Evolutionary conservation across 2,113 vertebrate genomes (phyloP).

Genomic region (Indicator indicator): DNA sequence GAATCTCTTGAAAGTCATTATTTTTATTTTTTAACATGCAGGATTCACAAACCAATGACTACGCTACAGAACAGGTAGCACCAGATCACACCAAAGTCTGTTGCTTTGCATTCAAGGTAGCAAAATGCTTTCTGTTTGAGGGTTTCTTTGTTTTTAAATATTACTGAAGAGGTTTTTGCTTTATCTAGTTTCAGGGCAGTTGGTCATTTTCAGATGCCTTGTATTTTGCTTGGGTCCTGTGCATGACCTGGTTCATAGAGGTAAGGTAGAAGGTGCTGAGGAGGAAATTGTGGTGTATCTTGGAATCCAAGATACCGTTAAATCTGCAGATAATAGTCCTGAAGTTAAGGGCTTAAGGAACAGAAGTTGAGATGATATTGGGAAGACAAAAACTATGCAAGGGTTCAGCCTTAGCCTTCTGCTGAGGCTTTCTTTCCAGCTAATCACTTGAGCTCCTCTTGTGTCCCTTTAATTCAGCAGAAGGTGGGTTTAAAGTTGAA

Average conservation of each 20-base stretch:
- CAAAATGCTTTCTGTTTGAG: neutral
- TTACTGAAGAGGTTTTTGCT: constrained; percentile 34
- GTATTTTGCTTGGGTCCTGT: neutral
- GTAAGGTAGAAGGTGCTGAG: neutral
- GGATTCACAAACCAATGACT: neutral
- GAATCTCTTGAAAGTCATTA: neutral
- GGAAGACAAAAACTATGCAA: neutral
- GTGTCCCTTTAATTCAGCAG: neutral
- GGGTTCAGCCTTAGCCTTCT: neutral
- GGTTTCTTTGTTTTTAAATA: neutral
- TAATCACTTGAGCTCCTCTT: neutral
- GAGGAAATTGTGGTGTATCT: neutral
- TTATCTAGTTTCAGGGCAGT: neutral
- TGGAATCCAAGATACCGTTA: neutral
- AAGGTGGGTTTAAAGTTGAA: neutral
- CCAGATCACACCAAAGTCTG: neutral
- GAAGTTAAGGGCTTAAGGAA: neutral
- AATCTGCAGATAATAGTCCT: neutral
- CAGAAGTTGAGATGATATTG: neutral
- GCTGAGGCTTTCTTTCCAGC: neutral
- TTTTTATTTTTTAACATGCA: neutral
- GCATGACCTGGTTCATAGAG: neutral
- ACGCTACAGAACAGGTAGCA: neutral
- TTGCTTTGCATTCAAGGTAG: neutral
- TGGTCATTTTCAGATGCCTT: neutral